Conservation (phyloP, 2,797 vertebrate species). For the Diplodus puntazzo region DNA sequence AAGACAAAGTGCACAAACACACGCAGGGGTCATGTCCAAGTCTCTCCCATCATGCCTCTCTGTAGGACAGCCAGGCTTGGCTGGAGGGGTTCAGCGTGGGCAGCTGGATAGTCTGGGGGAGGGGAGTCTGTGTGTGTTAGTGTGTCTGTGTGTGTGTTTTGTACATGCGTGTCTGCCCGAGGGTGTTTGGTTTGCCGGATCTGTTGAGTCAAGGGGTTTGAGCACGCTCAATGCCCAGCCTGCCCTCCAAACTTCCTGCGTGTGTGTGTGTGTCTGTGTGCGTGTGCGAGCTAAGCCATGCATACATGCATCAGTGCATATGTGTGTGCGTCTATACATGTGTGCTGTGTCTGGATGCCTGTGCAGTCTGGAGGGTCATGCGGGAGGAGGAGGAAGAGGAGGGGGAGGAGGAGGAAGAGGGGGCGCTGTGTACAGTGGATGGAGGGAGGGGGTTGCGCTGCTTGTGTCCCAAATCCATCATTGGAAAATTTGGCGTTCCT, state of each 20-base stretch:
- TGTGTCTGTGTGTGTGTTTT: conserved; percentile 33
- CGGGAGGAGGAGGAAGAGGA: background rate
- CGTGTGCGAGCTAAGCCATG: conserved; percentile 46
- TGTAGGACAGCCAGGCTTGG: conserved; percentile 39
- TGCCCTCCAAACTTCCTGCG: conserved; percentile 50
- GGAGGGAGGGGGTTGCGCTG: conserved; percentile 28
- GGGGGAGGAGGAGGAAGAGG: background rate
- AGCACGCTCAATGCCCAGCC: conserved; percentile 28
- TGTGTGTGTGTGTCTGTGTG: conserved; percentile 19
- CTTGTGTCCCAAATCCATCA: conserved; percentile 63
- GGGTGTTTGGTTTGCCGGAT: conserved; percentile 66
- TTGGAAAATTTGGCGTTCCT: conserved; percentile 61
- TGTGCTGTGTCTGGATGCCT: conserved; percentile 35
- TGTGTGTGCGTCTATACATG: conserved; percentile 31
- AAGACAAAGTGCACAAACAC: conserved; percentile 25
- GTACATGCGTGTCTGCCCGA: conserved; percentile 32
- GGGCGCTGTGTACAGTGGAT: conserved; percentile 19
- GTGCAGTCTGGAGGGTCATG: conserved; percentile 45
- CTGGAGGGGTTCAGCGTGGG: conserved; percentile 47
- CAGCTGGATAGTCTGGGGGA: conserved; percentile 47
- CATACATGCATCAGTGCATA: conserved; percentile 30
- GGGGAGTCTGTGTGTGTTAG: conserved; percentile 22
- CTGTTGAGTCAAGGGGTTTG: conserved; percentile 74
- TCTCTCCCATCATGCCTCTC: conserved; percentile 29
- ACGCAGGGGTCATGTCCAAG: conserved; percentile 36